These are phyloP conservation scores for Apogon hyalosoma DNA, from an alignment of 2,797 vertebrate species.

Conservation along the genomic window DNA sequence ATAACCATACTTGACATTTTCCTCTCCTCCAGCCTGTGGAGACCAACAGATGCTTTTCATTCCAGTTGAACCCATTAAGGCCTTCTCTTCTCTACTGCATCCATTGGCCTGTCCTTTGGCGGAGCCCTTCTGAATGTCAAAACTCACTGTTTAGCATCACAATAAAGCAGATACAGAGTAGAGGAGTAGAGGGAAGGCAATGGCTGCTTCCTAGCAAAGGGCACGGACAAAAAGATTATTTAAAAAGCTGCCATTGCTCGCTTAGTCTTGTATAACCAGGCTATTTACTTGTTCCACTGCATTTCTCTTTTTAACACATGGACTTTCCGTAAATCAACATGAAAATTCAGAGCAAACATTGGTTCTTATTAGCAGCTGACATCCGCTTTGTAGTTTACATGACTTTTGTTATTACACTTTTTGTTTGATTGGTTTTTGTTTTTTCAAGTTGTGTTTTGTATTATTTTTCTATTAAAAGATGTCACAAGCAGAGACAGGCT, in stretches of 20 bases:
- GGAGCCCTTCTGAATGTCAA: slow-evolving; percentile 73
- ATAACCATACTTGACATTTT: slow-evolving; percentile 79
- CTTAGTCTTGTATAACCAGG: slow-evolving; percentile 6
- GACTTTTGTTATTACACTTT: no score
- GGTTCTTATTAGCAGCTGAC: no score
- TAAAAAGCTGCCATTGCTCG: slow-evolving; percentile 37
- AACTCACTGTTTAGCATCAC: slow-evolving; percentile 75
- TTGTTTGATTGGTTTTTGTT: no score
- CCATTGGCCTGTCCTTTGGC: slow-evolving; percentile 73
- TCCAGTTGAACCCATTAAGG: slow-evolving; percentile 80
- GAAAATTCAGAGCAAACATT: neutral
- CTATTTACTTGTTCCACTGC: neutral
- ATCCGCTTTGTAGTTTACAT: no score
- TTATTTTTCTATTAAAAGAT: no score
- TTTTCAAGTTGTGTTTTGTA: no score
- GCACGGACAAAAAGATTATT: slow-evolving; percentile 60
- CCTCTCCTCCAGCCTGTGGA: slow-evolving; percentile 70
- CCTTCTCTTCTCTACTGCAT: slow-evolving; percentile 66
- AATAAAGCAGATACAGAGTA: slow-evolving; percentile 65
- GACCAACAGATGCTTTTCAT: slow-evolving; percentile 77
- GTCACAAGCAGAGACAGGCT: no score
- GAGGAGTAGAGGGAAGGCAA: slow-evolving; percentile 59
- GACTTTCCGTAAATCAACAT: slow-evolving; percentile 14
- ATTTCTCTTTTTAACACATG: slow-evolving; percentile 27
- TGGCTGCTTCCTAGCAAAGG: slow-evolving; percentile 65